These are phyloP conservation scores for Cremastinae sp. DNA, from an alignment of 2,888 invertebrate genomes.

Conservation along the genomic window DNA sequence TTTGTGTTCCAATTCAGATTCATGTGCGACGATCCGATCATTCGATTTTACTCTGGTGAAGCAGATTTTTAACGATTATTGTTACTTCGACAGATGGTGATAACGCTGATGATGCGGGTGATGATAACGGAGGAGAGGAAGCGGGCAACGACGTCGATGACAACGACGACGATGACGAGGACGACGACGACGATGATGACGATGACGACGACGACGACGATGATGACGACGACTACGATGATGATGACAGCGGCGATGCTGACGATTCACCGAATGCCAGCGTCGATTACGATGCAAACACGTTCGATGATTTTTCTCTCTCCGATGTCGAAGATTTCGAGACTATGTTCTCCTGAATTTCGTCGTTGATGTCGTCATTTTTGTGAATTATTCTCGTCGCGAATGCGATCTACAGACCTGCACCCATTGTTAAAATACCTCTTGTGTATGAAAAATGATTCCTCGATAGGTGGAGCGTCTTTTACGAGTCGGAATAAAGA, in stretches of 20 bases:
- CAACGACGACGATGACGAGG: conserved; percentile 60
- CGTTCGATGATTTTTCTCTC: conserved; percentile 70
- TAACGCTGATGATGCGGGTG: conserved; percentile 67
- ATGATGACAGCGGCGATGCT: conserved; percentile 73
- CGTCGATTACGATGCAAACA: conserved; percentile 69
- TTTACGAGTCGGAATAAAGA: background rate
- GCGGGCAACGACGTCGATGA: conserved; percentile 72
- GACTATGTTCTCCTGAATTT: conserved; percentile 70
- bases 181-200: conserved; percentile 67
- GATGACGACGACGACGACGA: conserved; percentile 72
- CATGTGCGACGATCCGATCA: too few relatives aligned
- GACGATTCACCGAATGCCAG: conserved; percentile 74
- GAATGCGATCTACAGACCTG: too few relatives aligned
- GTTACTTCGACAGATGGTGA: conserved; percentile 63
- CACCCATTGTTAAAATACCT: too few relatives aligned
- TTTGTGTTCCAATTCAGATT: too few relatives aligned
- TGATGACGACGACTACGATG: conserved; percentile 71
- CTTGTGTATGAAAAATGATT: too few relatives aligned
- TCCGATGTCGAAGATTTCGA: conserved; percentile 74
- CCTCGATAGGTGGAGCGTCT: background rate
- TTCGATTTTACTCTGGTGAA: too few relatives aligned
- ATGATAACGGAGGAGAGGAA: conserved; percentile 70
- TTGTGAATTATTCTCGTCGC: conserved; percentile 1
- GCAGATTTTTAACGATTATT: too few relatives aligned
- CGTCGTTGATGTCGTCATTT: background rate